These are phyloP conservation scores for Ophonus ardosiacus DNA, from an alignment of 2,888 invertebrate genomes.

Conservation along the genomic window DNA sequence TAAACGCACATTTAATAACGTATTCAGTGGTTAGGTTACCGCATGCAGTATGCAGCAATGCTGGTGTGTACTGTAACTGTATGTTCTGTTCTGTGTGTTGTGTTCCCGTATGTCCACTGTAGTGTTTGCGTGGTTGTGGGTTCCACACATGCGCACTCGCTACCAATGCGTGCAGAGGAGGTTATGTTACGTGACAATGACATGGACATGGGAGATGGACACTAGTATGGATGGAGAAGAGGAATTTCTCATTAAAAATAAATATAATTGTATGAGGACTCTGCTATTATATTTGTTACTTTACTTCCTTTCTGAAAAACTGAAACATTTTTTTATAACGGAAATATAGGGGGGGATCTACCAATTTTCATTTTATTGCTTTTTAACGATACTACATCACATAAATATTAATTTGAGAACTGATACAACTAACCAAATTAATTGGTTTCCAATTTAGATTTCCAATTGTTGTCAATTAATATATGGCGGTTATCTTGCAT, in stretches of 20 bases:
- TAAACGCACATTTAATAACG: slow-evolving; percentile 56
- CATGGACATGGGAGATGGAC: neutral
- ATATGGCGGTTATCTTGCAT: neutral
- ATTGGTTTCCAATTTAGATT: neutral
- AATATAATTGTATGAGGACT: neutral
- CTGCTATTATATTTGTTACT: neutral
- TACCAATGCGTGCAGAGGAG: slow-evolving; percentile 11
- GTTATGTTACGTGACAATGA: slow-evolving; percentile 34
- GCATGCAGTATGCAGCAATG: neutral
- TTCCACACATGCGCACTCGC: slow-evolving; percentile 23
- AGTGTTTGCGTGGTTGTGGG: neutral
- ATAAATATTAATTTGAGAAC: neutral
- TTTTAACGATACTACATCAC: neutral
- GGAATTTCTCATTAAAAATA: slow-evolving; percentile 14
- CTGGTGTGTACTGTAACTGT: neutral
- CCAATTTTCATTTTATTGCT: no score
- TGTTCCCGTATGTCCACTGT: neutral
- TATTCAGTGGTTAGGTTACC: slow-evolving; percentile 46
- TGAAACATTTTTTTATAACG: no score
- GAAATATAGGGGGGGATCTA: no score
- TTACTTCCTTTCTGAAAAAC: neutral
- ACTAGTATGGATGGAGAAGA: neutral
- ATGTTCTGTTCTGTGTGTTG: neutral
- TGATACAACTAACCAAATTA: neutral
- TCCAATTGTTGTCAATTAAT: neutral